These are phyloP conservation scores for Chaetura pelagica DNA, from an alignment of 2,113 vertebrate genomes.

Conservation along the genomic window DNA sequence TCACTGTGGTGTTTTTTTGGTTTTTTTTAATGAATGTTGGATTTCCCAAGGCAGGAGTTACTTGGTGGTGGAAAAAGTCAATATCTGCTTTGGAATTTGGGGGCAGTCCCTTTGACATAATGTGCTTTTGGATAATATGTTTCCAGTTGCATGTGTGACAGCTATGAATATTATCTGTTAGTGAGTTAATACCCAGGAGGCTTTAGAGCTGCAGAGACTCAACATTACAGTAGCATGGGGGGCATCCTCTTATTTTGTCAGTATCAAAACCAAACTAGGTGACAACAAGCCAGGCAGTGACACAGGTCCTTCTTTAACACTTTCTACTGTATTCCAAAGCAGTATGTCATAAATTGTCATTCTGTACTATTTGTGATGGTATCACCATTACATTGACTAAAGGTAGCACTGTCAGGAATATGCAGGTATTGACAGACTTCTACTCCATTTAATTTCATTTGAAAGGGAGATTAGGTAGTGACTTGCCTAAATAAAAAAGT, in stretches of 20 bases:
- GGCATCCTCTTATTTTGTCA: background rate
- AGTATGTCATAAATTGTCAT: background rate
- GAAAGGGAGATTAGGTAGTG: background rate
- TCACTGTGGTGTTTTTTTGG: accelerated
- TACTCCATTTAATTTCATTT: background rate
- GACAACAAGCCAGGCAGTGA: background rate
- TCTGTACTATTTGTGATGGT: background rate
- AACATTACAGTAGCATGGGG: background rate
- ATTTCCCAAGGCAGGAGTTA: background rate
- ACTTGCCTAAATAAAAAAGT: background rate
- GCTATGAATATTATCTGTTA: background rate
- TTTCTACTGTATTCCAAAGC: background rate
- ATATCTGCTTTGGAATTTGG: background rate
- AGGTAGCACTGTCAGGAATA: background rate
- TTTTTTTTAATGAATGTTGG: background rate
- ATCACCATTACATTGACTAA: background rate
- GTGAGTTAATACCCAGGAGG: background rate
- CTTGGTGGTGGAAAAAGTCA: background rate
- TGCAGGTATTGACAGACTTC: background rate
- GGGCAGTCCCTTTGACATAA: background rate
- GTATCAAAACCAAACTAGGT: background rate
- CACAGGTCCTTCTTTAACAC: background rate
- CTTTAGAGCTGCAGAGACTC: background rate
- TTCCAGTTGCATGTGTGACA: background rate
- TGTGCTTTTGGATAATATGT: background rate